Conservation (phyloP, 92 coral and sea anemone species). For the Heliopora coerulea region DNA sequence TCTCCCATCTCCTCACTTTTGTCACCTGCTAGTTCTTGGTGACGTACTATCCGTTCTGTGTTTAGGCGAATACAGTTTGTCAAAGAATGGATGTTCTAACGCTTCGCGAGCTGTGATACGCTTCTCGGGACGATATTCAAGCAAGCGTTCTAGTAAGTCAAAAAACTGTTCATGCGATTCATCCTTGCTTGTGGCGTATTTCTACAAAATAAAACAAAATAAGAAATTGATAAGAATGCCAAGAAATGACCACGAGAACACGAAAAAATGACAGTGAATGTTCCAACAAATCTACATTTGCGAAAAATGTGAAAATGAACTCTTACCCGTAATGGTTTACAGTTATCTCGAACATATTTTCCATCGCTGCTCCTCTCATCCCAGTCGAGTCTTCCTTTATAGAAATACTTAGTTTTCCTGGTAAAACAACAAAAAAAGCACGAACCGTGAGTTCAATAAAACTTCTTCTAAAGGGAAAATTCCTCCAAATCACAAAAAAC, state of each 20-base stretch:
- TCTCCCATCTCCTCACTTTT: background rate
- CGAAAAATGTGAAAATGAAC: too few species aligned
- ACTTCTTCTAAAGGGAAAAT: too few species aligned
- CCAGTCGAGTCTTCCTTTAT: slow-evolving; percentile 95
- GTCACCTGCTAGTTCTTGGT: slow-evolving; percentile 95
- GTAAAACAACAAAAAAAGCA: too few species aligned
- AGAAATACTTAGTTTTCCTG: slow-evolving; percentile 97
- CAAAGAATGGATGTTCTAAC: slow-evolving; percentile 81
- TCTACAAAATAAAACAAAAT: slow-evolving; percentile 54
- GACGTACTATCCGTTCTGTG: slow-evolving; percentile 61
- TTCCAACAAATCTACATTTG: too few species aligned
- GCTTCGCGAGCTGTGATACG: slow-evolving; percentile 85
- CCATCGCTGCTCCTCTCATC: slow-evolving; percentile 88
- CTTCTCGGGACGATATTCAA: slow-evolving; percentile 80
- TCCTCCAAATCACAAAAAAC: too few species aligned
- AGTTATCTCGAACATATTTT: slow-evolving; percentile 91
- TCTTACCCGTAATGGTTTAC: slow-evolving; percentile 82
- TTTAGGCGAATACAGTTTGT: slow-evolving; percentile 52
- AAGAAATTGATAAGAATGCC: too few species aligned
- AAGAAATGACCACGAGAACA: too few species aligned
- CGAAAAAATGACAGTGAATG: too few species aligned
- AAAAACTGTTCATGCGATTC: slow-evolving; percentile 79
- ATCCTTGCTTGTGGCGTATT: slow-evolving; percentile 68
- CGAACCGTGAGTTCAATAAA: too few species aligned
- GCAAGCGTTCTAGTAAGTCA: slow-evolving; percentile 75